These are phyloP conservation scores for Chionoecetes opilio DNA, from an alignment of 1,140 invertebrate species.

Conservation along the genomic window DNA sequence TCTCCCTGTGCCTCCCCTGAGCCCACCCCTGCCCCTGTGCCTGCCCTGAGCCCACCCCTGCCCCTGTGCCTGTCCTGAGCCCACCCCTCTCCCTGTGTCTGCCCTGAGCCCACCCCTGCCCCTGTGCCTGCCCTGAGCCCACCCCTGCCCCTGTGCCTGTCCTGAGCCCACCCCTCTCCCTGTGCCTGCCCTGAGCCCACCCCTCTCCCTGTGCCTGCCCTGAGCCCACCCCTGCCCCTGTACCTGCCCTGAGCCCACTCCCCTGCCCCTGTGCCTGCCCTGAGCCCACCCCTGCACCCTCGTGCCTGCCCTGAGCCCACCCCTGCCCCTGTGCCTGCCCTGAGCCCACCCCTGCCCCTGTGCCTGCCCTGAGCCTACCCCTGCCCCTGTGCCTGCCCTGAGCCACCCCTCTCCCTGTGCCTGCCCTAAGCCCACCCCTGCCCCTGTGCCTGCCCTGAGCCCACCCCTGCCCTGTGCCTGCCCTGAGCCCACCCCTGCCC, in stretches of 20 bases:
- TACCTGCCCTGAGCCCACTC: background rate
- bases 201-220: background rate
- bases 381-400: background rate
- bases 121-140: background rate
- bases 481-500: background rate
- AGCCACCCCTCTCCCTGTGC: no score
- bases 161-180: no score
- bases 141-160: background rate
- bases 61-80: no score
- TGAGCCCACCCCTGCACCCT: background rate
- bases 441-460: background rate
- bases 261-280: background rate
- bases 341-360: background rate
- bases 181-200: background rate
- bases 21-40: background rate
- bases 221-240: background rate
- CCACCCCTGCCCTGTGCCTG: background rate
- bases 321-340: no score
- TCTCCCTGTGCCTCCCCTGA: no score
- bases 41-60: background rate
- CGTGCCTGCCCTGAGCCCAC: conserved; percentile 52
- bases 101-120: background rate
- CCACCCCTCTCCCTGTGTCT: no score
- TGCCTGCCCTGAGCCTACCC: background rate
- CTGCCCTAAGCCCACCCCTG: background rate